Base-by-base conservation (phyloP, 1,140 invertebrate genomes). In the Apis florea region DNA sequence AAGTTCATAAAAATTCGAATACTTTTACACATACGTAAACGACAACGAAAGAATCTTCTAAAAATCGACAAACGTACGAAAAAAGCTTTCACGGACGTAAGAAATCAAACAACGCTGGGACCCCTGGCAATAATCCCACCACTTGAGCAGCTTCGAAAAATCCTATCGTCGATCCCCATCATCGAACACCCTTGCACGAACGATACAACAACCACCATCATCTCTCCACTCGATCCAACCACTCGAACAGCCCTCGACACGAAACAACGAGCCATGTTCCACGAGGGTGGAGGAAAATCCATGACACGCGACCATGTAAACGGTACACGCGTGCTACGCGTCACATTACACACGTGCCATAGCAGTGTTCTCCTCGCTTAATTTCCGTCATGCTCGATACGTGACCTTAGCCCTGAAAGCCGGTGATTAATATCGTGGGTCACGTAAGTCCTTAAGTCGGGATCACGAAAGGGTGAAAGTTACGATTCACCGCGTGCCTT, bases 361-460 rank as follows among this genome's bases (percentile, higher is more conserved):
- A 15, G 21, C 47, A 24, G 13, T 5, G 56, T 75, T 51, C 47
- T 31, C 49, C 47, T 26, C 70, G 40, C 49, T 31, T 21, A 49
- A 80, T 63, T 64, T 83, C 71, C 47, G 58, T 59, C 71, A 49
- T 79, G 76, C 61, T 85, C 79, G 64, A 87, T 90, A 85, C 83
- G 71, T 78, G 91, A 91, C 90, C 91, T 92, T 89, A 91, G 83
- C 90, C 90, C 90, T 92, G 89, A 69, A 26, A 56, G 24, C 47
- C 15, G 73, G 75, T 83, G 90, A 89, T 89, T 88, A 91, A 89
- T 90, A 89, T 86, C 80, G 69, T n/a, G 73, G 64, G 89, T 91
- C 87, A 89, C 90, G 88, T 90, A 85, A 90, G 77, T 80, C 19
- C 58, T 63, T 47, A 67, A 63, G 54, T 54, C 56, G n/a, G 56